These are phyloP conservation scores for Sander lucioperca DNA, from an alignment of 2,113 vertebrate species.

Conservation along the genomic window DNA sequence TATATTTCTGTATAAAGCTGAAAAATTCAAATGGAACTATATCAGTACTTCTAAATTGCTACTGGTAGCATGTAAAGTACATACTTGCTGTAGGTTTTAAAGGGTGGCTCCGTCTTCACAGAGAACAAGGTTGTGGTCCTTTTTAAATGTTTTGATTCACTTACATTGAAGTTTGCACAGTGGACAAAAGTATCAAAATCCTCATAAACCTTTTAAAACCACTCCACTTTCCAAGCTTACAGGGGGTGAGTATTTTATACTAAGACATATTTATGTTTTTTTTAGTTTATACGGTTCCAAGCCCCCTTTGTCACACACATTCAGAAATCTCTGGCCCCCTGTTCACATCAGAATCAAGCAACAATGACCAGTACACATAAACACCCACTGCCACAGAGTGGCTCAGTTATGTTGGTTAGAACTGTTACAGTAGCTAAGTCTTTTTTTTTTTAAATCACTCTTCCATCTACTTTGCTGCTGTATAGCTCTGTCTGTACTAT, in stretches of 20 bases:
- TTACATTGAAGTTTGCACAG: background rate
- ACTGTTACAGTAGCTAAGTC: background rate
- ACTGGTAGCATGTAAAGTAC: background rate
- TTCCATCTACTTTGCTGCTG: background rate
- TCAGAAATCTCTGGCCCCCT: background rate
- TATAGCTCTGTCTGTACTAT: background rate
- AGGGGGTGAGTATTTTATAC: too few relatives aligned
- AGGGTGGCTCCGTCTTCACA: background rate
- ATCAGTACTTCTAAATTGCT: too few relatives aligned
- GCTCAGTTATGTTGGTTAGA: background rate
- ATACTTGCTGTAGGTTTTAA: background rate
- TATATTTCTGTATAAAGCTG: background rate
- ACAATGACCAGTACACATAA: background rate
- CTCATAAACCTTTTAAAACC: background rate
- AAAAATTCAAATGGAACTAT: background rate
- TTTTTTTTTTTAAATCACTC: background rate
- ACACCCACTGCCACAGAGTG: background rate
- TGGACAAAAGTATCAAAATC: background rate
- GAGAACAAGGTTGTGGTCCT: too few relatives aligned
- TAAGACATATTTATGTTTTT: background rate
- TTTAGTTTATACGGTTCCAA: background rate
- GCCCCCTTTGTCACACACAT: background rate
- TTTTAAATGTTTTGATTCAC: too few relatives aligned
- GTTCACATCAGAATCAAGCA: background rate
- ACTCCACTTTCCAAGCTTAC: background rate